These are phyloP conservation scores for Nyctibius bracteatus DNA, from an alignment of 2,113 vertebrate species.

Conservation along the genomic window DNA sequence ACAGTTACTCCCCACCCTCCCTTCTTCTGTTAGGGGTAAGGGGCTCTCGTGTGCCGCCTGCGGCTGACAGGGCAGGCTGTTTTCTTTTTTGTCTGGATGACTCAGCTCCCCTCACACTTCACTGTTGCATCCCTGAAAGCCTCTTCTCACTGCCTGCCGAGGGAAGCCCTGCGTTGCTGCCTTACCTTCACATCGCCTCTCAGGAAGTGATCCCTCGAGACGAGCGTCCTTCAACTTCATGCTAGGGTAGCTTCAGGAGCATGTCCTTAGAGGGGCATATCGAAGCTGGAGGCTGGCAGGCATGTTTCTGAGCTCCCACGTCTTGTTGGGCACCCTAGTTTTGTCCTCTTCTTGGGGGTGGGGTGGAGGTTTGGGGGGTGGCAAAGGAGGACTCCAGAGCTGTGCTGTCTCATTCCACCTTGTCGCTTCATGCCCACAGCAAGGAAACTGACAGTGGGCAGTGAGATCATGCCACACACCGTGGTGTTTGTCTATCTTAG, in stretches of 20 bases:
- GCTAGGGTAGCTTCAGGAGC: background rate
- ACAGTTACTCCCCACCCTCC: background rate
- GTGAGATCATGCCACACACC: background rate
- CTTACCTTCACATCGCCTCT: background rate
- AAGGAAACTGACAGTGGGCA: background rate
- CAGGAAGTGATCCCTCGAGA: fast-evolving
- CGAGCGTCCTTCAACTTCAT: fast-evolving
- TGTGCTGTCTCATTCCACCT: fast-evolving
- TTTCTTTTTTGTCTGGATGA: background rate
- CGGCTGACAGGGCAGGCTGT: background rate
- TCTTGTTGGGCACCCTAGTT: fast-evolving
- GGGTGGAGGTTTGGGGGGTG: background rate
- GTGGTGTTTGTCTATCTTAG: background rate
- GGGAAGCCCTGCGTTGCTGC: fast-evolving
- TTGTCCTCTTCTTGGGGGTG: background rate
- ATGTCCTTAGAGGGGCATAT: too few relatives aligned
- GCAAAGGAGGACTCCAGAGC: background rate
- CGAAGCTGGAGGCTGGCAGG: background rate
- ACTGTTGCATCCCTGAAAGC: background rate
- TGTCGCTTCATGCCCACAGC: fast-evolving
- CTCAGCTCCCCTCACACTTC: background rate
- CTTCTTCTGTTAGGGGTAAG: background rate
- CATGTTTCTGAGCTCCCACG: fast-evolving
- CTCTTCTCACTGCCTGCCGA: fast-evolving
- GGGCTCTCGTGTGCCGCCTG: background rate